Conservation (phyloP, 2,888 invertebrate genomes). For the Pseudolycoriella hygida region DNA sequence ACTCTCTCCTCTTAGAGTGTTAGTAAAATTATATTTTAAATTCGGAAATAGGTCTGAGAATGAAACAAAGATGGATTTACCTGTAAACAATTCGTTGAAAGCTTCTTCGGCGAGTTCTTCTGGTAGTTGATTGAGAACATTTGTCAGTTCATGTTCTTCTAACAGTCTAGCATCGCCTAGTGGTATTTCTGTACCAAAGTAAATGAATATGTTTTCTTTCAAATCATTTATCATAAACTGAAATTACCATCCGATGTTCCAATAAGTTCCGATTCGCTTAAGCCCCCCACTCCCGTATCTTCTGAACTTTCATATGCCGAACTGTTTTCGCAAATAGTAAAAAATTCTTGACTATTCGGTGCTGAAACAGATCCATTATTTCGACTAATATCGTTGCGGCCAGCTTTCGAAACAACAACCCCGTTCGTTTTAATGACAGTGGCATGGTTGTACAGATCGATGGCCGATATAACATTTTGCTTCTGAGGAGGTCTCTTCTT, state of each 20-base stretch:
- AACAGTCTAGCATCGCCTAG: constrained; percentile 37
- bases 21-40: too few relatives aligned
- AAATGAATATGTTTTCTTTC: too few relatives aligned
- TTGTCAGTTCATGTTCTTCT: constrained; percentile 58
- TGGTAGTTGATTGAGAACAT: constrained; percentile 58
- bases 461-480: constrained; percentile 9
- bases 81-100: constrained; percentile 65
- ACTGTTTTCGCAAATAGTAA: constrained; percentile 32
- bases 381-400: not conserved
- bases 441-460: not conserved
- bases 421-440: constrained; percentile 11
- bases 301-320: constrained; percentile 45
- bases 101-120: constrained; percentile 67
- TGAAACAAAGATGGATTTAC: constrained; percentile 23
- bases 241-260: constrained; percentile 27
- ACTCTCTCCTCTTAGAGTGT: too few relatives aligned
- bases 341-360: not conserved
- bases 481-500: constrained; percentile 20
- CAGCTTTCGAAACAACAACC: not conserved
- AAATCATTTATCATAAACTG: not conserved
- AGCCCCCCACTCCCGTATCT: constrained; percentile 37
- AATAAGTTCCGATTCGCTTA: constrained; percentile 39
- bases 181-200: constrained; percentile 34
- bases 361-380: not conserved
- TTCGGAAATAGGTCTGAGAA: too few relatives aligned